Evolutionary conservation across 1,140 invertebrate species (phyloP), one percentile per base, ranked within the genome.

Genomic region (Tetragonula clypearis): DNA sequence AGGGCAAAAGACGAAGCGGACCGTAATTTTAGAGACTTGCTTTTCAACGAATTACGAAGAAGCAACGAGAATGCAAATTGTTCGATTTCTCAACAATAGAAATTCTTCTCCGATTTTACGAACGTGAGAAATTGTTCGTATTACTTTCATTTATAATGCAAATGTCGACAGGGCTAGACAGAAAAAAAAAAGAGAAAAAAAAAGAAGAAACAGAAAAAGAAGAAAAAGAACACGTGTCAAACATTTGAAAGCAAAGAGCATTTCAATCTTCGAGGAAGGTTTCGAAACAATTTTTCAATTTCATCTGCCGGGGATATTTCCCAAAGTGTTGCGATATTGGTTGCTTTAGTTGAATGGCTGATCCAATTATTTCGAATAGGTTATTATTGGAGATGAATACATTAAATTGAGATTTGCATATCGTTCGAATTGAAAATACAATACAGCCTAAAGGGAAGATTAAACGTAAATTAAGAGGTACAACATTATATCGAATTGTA

Each of bases 341-440:
- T 35, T 71, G 14, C 68, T 23, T 71, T 23, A 35, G 23, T 71
- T 41, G 17, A 49, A 71, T 35, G 21, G 14, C 19, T 41, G 68
- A 41, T 71, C 21, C 35, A 71, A 71, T 71, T 71, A 71, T 71
- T 71, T 71, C 30, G 19, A 15, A 71, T 41, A 41, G 68, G 5
- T 35, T 21, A 41, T 41, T 41, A 71, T 71, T 14, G 68, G 35
- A 71, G 30, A 23, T 41, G 68, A 71, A 71, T 71, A 71, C 35
- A 41, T 71, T 71, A 41, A 71, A 41, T 35, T 21, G 3, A 71
- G 5, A 71, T 68, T 68, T 71, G 68, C 68, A 71, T 41, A 71
- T 71, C 68, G 41, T 71, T 71, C 41, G 35, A 71, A 71, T 71
- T 71, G 68, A 71, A 71, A 71, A 41, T 71, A 41, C n/a, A 12